Percentiles rank a stretch among this genome's conserved stretches.
Evolutionary conservation across 2,797 vertebrate genomes (phyloP).

Genomic region (Otus scops): DNA sequence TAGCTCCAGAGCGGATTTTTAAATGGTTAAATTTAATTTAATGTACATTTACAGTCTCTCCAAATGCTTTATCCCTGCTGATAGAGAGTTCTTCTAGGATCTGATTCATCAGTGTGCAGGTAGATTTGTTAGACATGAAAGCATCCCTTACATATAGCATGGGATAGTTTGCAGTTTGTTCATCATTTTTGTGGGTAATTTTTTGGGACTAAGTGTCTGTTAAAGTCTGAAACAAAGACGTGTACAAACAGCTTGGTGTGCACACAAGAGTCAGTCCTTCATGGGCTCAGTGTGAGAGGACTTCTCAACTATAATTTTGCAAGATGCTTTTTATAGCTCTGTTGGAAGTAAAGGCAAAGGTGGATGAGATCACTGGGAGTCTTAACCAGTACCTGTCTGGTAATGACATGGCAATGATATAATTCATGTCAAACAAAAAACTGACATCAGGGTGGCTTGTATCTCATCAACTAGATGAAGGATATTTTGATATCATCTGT

Average conservation of each 20-base stretch:
- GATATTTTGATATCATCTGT: background rate
- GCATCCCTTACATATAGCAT: background rate
- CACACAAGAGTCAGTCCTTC: background rate
- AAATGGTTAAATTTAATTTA: background rate
- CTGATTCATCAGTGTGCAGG: no score
- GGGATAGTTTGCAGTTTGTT: background rate
- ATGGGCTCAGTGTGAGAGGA: background rate
- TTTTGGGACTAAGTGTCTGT: background rate
- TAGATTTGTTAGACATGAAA: background rate
- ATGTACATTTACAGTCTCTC: background rate
- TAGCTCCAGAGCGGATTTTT: background rate
- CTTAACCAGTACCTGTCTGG: background rate
- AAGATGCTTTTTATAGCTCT: background rate
- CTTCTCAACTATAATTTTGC: background rate
- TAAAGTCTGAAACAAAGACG: background rate
- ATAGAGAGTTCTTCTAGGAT: background rate
- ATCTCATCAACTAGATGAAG: background rate
- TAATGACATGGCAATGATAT: background rate
- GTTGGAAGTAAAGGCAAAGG: background rate
- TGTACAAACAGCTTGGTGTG: no score
- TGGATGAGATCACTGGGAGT: background rate
- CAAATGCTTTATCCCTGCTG: background rate
- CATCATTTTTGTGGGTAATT: background rate
- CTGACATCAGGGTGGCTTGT: background rate
- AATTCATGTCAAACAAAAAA: background rate